Base-by-base conservation (phyloP, 1,140 invertebrate species). In the Zaprionus nigranus region DNA sequence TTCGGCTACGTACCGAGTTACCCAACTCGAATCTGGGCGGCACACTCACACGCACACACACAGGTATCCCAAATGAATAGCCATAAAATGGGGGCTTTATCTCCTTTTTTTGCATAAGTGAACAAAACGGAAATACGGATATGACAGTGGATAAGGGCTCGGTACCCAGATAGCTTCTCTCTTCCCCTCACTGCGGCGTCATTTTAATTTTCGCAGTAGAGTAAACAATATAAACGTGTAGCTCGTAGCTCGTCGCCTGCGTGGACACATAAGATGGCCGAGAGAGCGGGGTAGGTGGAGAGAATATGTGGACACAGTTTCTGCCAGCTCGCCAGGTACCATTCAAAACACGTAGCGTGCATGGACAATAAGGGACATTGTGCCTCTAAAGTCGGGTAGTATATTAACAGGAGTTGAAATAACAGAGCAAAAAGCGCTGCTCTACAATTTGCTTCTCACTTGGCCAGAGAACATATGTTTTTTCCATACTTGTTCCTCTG, bases 141-240 rank as follows among this genome's bases (percentile, higher is more conserved):
- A 75, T 56, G 74, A 40, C 54, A 65, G 49, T 73, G 70, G 57
- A 68, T 57, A 82, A 40, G 70, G 62, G 64, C 38, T 40, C n/a
- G n/a, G 40, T 46, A 20, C 40, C n/a, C 40, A 3, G 40, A 6
- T n/a, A 43, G 40, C 40, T 46, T 64, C 30, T 65, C 71, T 80
- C 61, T 54, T 22, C 28, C 17, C 17, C 36, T 60, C 26, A 40
- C 43, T 36, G 30, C 54, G 61, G 75, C 54, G 56, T 22, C 75
- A 86, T 85, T 83, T 86, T 79, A 71, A 85, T 82, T 79, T 81
- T 64, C 74, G 20, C 68, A 76, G 71, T 68, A 79, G 61, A 67
- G 64, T 71, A 76, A 67, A 70, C 68, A 86, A 76, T 72, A 73
- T 82, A 77, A 82, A 78, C 72, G 69, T 82, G 40, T 46, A 9